Evolutionary conservation across 1,140 invertebrate genomes (phyloP), one percentile per base, ranked within the genome.

Genomic region (Euura lappo): DNA sequence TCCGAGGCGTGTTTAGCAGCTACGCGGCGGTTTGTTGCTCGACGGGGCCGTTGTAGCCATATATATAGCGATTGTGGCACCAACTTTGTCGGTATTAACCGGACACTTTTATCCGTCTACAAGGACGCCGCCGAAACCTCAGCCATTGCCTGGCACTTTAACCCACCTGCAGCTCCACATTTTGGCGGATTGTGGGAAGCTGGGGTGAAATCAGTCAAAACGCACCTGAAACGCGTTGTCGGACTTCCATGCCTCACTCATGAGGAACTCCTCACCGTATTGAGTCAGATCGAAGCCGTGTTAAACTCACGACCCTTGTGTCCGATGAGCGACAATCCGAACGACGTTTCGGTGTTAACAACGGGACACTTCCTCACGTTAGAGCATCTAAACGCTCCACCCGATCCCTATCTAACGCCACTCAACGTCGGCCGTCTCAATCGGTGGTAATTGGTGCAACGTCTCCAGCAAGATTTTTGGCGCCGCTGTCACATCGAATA

Each of bases 91-190:
- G 45, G 80, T 42, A 69, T 74, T 6, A 69, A 72, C 6, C 60
- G 68, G n/a, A 68, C 70, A 45, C 77, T 80, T 65, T 60, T 78
- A 64, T 70, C 47, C 7, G 65, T 71, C 4, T 42, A 77, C 2
- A 71, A 74, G 51, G 11, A 71, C 46, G 79, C 79, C 68, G 45
- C 76, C 2, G 65, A 65, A 44, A 51, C 71, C 51, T 43, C 75
- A 71, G 72, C 1, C 28, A 28, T 28, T 28, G 28, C 28, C 28
- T 28, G 28, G 28, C 28, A 28, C 28, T 28, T 28, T 28, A 81
- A 84, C 68, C 78, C 80, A 68, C 82, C 69, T 4, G 82, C 79
- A 2, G 84, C 80, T 72, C 83, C 82, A 74, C 71, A 77, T 1
- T 75, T 78, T 44, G 79, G 77, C n/a, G 69, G 72, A 10, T 72